Base-by-base conservation (phyloP, 1,140 invertebrate species). In the Atta texana region DNA sequence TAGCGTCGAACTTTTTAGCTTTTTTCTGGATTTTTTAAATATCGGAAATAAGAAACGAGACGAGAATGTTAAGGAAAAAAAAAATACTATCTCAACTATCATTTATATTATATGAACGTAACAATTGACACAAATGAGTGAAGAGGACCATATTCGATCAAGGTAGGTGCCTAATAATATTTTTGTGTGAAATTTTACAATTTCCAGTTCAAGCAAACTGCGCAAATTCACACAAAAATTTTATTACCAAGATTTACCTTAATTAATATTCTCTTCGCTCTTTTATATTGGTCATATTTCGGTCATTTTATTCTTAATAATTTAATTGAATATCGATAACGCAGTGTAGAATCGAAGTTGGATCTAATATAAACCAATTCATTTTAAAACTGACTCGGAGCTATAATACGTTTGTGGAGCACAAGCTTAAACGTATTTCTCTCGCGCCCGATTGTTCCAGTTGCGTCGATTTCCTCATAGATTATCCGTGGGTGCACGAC, bases 1-100 rank as follows among this genome's bases (percentile, higher is more conserved):
- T 84, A 84, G 69, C 80, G 74, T 28, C 55, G 12, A 74, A 24
- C n/a, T 8, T 55, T 84, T 51, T 44, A 59, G 34, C 39, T 61
- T 34, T 31, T 12, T n/a, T 34, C 44, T 24, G 24, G 18, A 39
- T n/a, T 44, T n/a, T 44, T 82, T 74, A 82, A 75, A 84, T 75
- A 63, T 84, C 55, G 51, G 18, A 16, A 51, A 14, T 49, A 18
- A 51, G 28, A 18, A 55, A 6, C 34, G 68, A 72, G 69, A 6
- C 24, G 68, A 61, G 18, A 51, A 18, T 44, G 59, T 74, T 4
- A 55, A 21, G 6, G 12, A 6, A 39, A 59, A 21, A 21, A 81
- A 72, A 61, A 72, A 72, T n/a, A 74, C 12, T 64, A 34, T 28
- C 24, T 53, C 24, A 31, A 72, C 44, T 72, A 81, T 57, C 8